Conservation (phyloP, 2,113 vertebrate species). For the Symphodus melops region DNA sequence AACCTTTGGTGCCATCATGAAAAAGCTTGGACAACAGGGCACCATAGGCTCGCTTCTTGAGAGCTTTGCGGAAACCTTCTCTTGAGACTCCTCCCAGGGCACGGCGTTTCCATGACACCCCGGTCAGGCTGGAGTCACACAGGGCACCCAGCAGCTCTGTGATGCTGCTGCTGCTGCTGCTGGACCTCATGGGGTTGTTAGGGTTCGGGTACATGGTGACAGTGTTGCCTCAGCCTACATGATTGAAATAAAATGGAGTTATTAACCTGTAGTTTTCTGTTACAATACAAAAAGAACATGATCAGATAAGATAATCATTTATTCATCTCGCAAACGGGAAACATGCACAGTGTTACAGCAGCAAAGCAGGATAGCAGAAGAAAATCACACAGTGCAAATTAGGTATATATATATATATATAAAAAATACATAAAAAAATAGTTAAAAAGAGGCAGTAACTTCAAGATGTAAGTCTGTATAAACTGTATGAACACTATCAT, state of each 20-base stretch:
- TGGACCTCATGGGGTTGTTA: slow-evolving; percentile 19
- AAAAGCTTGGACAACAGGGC: slow-evolving; percentile 90
- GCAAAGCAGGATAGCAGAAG: no score
- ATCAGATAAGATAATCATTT: no score
- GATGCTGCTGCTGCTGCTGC: slow-evolving; percentile 83
- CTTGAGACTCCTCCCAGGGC: slow-evolving; percentile 77
- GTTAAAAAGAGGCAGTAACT: no score
- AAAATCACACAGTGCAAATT: no score
- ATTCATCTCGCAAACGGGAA: no score
- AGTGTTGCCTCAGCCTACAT: slow-evolving; percentile 27
- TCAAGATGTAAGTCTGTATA: no score
- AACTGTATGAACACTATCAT: no score
- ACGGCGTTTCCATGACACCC: slow-evolving; percentile 85
- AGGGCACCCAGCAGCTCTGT: slow-evolving; percentile 88
- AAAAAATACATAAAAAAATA: no score
- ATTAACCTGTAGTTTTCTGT: neutral
- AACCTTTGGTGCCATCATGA: slow-evolving; percentile 77
- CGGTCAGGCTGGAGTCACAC: slow-evolving; percentile 88
- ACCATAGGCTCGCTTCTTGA: slow-evolving; percentile 88
- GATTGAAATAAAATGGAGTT: slow-evolving; percentile 13
- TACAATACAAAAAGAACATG: neutral
- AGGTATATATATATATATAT: no score
- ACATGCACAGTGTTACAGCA: no score
- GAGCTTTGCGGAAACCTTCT: slow-evolving; percentile 79
- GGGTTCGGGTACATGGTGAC: slow-evolving; percentile 43